Percentiles rank a stretch among this genome's conserved stretches.
Conservation (phyloP, 2,888 invertebrate species). For the Tenthredo amoena region DNA sequence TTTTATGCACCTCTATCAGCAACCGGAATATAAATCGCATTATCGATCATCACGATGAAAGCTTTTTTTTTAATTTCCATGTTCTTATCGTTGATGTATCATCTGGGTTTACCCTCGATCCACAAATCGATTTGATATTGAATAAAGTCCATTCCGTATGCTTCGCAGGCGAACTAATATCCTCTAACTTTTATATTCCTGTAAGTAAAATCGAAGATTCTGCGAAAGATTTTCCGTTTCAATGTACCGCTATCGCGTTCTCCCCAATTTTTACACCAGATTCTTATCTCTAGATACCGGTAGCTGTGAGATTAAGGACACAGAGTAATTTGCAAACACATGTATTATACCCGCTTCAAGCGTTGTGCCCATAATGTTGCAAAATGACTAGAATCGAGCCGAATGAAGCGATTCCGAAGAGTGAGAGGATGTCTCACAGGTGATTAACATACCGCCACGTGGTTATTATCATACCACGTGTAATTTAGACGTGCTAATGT, state of each 20-base stretch:
- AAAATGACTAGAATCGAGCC: constrained; percentile 2
- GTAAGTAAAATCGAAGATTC: not conserved
- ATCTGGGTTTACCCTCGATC: not conserved
- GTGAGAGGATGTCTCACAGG: not conserved
- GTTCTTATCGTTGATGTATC: not conserved
- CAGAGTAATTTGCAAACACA: not conserved
- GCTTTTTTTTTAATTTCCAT: not conserved
- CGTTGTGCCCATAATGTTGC: not conserved
- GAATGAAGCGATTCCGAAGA: constrained; percentile 20
- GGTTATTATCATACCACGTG: constrained; percentile 17
- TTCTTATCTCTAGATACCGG: not conserved
- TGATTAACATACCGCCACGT: constrained; percentile 31
- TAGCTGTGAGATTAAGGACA: not conserved
- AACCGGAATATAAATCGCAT: not conserved
- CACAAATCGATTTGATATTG: not conserved
- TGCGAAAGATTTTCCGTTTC: not conserved
- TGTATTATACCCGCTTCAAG: not conserved
- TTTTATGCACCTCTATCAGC: not conserved
- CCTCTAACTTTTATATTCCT: not conserved
- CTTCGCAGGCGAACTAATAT: not conserved
- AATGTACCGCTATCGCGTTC: not conserved
- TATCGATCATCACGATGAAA: not conserved
- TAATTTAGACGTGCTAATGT: constrained; percentile 33
- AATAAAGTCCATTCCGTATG: not conserved
- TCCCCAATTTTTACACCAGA: not conserved